These are phyloP conservation scores for Apodemia hepburni DNA, from an alignment of 2,888 invertebrate species.

Conservation along the genomic window DNA sequence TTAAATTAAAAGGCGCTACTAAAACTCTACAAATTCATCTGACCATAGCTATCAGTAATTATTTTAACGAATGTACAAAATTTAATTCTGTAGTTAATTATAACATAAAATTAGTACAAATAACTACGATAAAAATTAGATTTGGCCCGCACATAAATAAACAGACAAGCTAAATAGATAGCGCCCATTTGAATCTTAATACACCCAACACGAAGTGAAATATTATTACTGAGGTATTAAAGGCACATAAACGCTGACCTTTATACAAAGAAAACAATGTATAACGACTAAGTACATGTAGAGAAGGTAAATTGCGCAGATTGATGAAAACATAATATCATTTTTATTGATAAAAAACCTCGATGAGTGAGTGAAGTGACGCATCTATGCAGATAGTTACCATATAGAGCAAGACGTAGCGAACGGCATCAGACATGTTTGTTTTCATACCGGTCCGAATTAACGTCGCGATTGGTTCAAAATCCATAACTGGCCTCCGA, in stretches of 20 bases:
- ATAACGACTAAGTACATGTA: slow-evolving; percentile 26
- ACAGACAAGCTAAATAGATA: background rate
- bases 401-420: slow-evolving; percentile 55
- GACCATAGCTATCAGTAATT: background rate
- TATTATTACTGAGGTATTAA: background rate
- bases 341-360: slow-evolving; percentile 54
- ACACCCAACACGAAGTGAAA: background rate
- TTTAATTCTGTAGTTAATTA: background rate
- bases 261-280: slow-evolving; percentile 24
- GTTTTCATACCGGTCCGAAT: slow-evolving; percentile 79
- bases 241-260: slow-evolving; percentile 11
- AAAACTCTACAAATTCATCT: background rate
- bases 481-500: slow-evolving; percentile 79
- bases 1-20: background rate
- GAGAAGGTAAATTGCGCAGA: slow-evolving; percentile 38
- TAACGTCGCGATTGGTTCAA: slow-evolving; percentile 79
- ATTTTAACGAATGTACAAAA: background rate
- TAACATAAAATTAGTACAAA: too few relatives aligned
- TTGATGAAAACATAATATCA: slow-evolving; percentile 42
- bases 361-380: slow-evolving; percentile 53
- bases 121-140: background rate
- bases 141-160: background rate
- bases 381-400: slow-evolving; percentile 48
- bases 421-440: slow-evolving; percentile 65
- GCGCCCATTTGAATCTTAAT: background rate